Evolutionary conservation across 2,888 invertebrate genomes (phyloP).

Genomic region (Ceramica pisi): DNA sequence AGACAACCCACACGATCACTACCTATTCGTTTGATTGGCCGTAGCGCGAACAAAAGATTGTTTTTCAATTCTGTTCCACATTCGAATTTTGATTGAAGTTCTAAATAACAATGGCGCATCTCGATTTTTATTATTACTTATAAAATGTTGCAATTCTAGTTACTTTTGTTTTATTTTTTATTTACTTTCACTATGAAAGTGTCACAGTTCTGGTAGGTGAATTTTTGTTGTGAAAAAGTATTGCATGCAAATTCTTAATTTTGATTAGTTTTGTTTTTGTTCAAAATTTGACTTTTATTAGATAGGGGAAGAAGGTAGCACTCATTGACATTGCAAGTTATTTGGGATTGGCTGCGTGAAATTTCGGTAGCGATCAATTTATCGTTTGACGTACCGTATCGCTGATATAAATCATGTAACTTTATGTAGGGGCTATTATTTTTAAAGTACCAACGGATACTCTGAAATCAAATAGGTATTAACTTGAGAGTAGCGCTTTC

Average conservation of each 20-base stretch:
- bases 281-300: neutral
- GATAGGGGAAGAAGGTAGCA: too few relatives aligned
- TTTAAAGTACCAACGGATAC: too few relatives aligned
- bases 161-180: neutral
- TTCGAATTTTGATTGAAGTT: constrained; percentile 49
- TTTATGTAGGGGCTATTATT: too few relatives aligned
- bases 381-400: neutral
- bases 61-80: constrained; percentile 36
- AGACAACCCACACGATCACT: constrained; percentile 15
- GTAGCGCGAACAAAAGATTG: constrained; percentile 32
- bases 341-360: too few relatives aligned
- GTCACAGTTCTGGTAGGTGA: neutral
- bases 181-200: neutral
- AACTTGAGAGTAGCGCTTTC: too few relatives aligned
- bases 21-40: constrained; percentile 40
- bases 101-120: constrained; percentile 19
- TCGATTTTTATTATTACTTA: neutral
- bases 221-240: neutral
- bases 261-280: neutral
- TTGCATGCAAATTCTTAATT: neutral
- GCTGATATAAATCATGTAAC: too few relatives aligned
- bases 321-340: too few relatives aligned
- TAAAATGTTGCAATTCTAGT: neutral
- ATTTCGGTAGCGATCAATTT: too few relatives aligned
- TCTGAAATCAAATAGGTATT: neutral